Evolutionary conservation across 92 coral and sea anemone species (phyloP).

Genomic region (Palythoa grandis): DNA sequence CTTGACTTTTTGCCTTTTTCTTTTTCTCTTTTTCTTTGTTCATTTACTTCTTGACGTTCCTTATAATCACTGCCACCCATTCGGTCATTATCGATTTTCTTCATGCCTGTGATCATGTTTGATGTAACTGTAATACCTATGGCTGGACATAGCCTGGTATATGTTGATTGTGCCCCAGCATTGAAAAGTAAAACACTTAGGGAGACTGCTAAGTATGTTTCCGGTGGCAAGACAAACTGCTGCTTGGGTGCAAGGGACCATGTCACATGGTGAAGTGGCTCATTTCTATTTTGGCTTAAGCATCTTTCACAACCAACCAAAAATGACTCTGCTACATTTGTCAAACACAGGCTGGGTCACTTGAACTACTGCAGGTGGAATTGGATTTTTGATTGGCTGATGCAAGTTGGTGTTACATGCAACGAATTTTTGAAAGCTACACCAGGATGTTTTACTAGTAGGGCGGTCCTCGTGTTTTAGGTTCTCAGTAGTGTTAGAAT

Average conservation of each 20-base stretch:
- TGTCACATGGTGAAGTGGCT: constrained; percentile 62
- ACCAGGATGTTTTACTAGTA: constrained; percentile 49
- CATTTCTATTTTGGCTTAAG: constrained; percentile 51
- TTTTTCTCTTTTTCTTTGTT: constrained; percentile 47
- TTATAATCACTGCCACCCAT: constrained; percentile 40
- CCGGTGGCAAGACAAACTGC: constrained; percentile 50
- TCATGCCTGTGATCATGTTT: constrained; percentile 46
- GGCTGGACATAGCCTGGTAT: constrained; percentile 37
- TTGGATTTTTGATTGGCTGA: constrained; percentile 59
- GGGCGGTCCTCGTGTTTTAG: constrained; percentile 67
- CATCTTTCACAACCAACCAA: constrained; percentile 65
- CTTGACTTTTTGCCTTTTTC: constrained; percentile 53
- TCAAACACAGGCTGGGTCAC: constrained; percentile 51
- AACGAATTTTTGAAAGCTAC: constrained; percentile 57
- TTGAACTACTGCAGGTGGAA: constrained; percentile 57
- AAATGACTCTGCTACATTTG: constrained; percentile 52
- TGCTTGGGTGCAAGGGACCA: constrained; percentile 70
- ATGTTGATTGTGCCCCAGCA: constrained; percentile 41
- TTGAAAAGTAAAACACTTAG: constrained; percentile 45
- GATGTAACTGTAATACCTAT: constrained; percentile 42
- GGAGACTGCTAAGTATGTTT: constrained; percentile 40
- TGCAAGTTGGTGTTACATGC: constrained; percentile 34
- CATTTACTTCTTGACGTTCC: constrained; percentile 17
- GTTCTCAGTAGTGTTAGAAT: constrained; percentile 51
- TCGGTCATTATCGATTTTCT: constrained; percentile 41